phyloP scores from a whole-genome alignment of 2,797 vertebrate species.

The Chiropotes sagulatus region DNA sequence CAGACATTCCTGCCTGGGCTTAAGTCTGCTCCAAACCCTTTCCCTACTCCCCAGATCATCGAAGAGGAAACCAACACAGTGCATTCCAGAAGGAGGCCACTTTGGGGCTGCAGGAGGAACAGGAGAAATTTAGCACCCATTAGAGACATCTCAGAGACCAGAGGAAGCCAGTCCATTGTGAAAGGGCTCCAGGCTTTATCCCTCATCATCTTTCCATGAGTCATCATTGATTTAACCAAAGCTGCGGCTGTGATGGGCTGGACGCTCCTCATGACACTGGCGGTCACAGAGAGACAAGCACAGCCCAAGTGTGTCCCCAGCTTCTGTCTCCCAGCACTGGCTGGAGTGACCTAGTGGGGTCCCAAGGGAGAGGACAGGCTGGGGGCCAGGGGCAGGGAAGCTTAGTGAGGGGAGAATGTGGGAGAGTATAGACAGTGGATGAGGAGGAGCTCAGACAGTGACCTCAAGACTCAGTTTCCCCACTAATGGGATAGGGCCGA shows the following conservation, averaged over 20 bases:
- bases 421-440: neutral
- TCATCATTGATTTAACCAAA: neutral
- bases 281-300: neutral
- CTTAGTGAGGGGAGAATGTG: neutral
- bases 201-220: neutral
- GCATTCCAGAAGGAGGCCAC: neutral
- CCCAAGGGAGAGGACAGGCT: neutral
- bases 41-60: neutral
- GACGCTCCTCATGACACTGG: neutral
- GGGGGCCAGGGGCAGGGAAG: neutral
- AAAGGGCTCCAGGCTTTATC: neutral
- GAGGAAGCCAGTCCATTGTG: neutral
- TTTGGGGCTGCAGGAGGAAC: neutral
- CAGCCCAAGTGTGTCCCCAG: fast-evolving
- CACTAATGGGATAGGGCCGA: neutral
- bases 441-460: neutral
- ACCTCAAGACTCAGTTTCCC: neutral
- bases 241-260: neutral
- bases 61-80: neutral
- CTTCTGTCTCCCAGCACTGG: too few species aligned
- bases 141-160: neutral
- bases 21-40: neutral
- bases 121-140: neutral
- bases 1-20: neutral
- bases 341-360: neutral